These are phyloP conservation scores for Drosophila parvula DNA, from an alignment of 1,140 invertebrate genomes.

Conservation along the genomic window DNA sequence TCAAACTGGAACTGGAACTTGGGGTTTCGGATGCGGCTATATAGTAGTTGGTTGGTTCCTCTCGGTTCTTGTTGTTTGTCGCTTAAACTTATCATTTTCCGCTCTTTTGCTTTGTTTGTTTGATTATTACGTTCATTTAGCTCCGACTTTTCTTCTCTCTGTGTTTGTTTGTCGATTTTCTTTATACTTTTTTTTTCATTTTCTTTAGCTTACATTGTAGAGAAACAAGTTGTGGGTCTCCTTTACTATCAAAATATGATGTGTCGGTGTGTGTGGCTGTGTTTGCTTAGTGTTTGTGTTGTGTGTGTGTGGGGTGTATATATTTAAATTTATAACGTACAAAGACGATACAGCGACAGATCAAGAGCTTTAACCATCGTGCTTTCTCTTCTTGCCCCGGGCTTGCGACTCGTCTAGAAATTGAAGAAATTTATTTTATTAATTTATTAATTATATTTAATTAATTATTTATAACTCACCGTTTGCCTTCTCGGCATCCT, in stretches of 20 bases:
- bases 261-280: conserved; percentile 50
- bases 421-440: neutral
- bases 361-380: conserved; percentile 84
- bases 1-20: conserved; percentile 51
- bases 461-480: conserved; percentile 25
- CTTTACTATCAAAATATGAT: conserved; percentile 80
- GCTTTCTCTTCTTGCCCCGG: conserved; percentile 90
- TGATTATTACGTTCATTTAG: conserved; percentile 72
- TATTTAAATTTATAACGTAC: conserved; percentile 77
- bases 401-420: conserved; percentile 85
- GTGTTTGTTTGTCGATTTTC: conserved; percentile 31
- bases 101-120: conserved; percentile 55
- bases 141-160: conserved; percentile 13
- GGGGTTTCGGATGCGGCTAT: conserved; percentile 46
- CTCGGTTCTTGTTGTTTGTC: conserved; percentile 28
- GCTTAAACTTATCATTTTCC: conserved; percentile 61
- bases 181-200: conserved; percentile 44
- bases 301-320: conserved; percentile 35
- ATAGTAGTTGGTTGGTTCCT: conserved; percentile 44
- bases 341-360: conserved; percentile 68
- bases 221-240: conserved; percentile 68
- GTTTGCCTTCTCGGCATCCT: conserved; percentile 53
- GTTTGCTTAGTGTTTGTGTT: conserved; percentile 52
- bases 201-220: conserved; percentile 64
- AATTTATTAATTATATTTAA: neutral